Conservation (phyloP, 2,113 vertebrate genomes). For the Bubalus kerabau region DNA sequence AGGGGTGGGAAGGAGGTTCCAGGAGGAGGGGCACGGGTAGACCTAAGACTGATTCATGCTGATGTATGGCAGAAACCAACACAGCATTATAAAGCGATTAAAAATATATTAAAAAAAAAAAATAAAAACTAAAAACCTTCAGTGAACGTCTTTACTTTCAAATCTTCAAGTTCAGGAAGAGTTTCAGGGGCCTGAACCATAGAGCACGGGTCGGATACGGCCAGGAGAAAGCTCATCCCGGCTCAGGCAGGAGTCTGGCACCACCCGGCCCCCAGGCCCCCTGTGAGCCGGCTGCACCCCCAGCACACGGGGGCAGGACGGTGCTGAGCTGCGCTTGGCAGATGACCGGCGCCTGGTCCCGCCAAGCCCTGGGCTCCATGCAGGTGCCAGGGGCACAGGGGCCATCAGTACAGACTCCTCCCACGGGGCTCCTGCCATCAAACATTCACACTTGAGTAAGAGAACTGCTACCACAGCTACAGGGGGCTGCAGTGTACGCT, state of each 20-base stretch:
- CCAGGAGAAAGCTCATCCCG: accelerated
- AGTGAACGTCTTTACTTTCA: neutral
- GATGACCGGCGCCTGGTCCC: accelerated
- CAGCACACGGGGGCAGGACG: accelerated
- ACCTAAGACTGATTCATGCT: neutral
- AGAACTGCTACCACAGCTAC: accelerated
- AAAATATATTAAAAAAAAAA: neutral
- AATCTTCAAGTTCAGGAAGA: neutral
- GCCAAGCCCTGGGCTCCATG: neutral
- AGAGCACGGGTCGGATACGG: accelerated
- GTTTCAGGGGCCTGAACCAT: neutral
- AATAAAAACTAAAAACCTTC: neutral
- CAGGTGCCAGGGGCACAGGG: accelerated
- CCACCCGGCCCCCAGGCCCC: accelerated
- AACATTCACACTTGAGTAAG: neutral
- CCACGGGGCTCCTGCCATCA: neutral
- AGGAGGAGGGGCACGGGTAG: neutral
- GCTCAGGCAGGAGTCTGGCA: neutral
- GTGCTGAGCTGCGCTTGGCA: neutral
- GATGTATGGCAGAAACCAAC: neutral
- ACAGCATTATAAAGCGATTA: neutral
- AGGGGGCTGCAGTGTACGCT: accelerated
- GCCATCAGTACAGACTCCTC: neutral
- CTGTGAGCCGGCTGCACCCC: accelerated
- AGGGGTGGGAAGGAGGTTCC: neutral